Evolutionary conservation across 2,888 invertebrate species (phyloP).

Genomic region (Cheilosia urbana): DNA sequence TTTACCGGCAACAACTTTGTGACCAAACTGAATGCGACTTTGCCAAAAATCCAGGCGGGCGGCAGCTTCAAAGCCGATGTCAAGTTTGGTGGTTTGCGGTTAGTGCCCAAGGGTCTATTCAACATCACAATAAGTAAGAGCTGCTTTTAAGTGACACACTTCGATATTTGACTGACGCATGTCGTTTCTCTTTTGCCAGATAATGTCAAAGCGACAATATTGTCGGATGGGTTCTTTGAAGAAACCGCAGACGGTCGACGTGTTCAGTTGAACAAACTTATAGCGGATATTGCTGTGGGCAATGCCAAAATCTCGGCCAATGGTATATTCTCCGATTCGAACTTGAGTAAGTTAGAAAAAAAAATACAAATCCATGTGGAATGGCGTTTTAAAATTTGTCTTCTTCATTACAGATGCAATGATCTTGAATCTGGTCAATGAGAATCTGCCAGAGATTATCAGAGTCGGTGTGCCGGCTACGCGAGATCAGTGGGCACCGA

Average conservation of each 20-base stretch:
- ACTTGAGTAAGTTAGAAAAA: constrained; percentile 78
- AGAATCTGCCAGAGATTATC: constrained; percentile 85
- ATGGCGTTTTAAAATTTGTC: neutral
- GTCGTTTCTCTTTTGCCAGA: constrained; percentile 74
- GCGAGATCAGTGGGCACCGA: constrained; percentile 82
- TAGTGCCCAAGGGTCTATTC: constrained; percentile 87
- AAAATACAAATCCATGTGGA: too few species aligned
- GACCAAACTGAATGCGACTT: constrained; percentile 86
- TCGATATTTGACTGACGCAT: neutral
- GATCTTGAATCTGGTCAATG: constrained; percentile 85
- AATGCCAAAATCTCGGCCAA: constrained; percentile 80
- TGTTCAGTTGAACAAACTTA: constrained; percentile 80
- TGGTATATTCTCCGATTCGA: constrained; percentile 82
- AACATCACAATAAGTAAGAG: constrained; percentile 86
- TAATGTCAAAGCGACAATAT: constrained; percentile 79
- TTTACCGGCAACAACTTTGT: constrained; percentile 86
- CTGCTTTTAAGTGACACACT: too few species aligned
- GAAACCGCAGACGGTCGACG: constrained; percentile 78
- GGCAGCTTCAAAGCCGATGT: constrained; percentile 88
- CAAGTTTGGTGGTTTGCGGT: constrained; percentile 86
- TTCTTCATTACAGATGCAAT: constrained; percentile 79
- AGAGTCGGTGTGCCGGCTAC: constrained; percentile 84
- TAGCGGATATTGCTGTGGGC: constrained; percentile 81
- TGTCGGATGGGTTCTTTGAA: constrained; percentile 80
- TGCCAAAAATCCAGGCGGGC: constrained; percentile 85